Conservation (phyloP, 2,113 vertebrate genomes). For the Scalopus aquaticus region DNA sequence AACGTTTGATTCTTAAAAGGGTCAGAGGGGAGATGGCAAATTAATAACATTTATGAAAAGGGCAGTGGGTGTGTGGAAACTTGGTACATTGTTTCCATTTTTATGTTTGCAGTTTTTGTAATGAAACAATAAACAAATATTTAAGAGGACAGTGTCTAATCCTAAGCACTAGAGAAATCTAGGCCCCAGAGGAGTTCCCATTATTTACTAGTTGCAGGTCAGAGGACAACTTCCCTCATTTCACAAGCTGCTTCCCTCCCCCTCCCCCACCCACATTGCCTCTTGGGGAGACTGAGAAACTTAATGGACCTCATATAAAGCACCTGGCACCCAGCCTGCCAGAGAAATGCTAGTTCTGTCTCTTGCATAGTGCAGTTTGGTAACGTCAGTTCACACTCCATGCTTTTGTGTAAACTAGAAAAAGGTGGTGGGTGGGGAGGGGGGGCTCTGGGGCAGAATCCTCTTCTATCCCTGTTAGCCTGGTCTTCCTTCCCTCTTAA, state of each 20-base stretch:
- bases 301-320: background rate
- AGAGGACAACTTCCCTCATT: background rate
- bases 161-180: background rate
- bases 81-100: background rate
- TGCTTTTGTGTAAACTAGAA: background rate
- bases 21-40: background rate
- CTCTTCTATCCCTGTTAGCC: background rate
- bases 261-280: background rate
- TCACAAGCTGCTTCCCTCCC: background rate
- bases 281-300: background rate
- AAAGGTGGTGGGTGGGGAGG: background rate
- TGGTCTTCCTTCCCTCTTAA: background rate
- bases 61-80: background rate
- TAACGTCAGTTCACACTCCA: background rate
- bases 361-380: background rate
- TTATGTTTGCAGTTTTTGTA: conserved; percentile 10
- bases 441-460: accelerated
- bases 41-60: background rate
- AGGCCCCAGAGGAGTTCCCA: background rate
- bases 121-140: background rate
- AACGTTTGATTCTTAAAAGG: conserved; percentile 3
- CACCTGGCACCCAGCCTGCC: background rate
- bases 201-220: background rate
- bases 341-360: background rate
- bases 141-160: background rate